Conservation (phyloP, 2,888 invertebrate genomes). For the Tuberolachnus salignus region DNA sequence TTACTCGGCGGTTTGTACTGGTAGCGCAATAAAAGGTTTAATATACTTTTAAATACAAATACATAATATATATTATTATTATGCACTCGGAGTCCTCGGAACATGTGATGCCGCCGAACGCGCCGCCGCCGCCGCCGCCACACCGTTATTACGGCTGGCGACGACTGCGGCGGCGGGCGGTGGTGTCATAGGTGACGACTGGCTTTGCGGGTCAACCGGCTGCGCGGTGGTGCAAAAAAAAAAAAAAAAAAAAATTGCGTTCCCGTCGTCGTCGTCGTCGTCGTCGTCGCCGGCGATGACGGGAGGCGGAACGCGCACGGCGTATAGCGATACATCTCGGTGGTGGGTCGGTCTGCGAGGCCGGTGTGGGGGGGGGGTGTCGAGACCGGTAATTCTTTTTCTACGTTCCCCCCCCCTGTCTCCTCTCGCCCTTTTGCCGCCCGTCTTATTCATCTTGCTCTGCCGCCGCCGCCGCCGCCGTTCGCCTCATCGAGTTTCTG, state of each 20-base stretch:
- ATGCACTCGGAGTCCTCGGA: neutral
- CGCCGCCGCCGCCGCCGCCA: neutral
- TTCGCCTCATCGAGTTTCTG: slow-evolving; percentile 58
- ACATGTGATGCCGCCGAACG: neutral
- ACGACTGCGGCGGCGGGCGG: neutral
- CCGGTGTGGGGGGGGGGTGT: slow-evolving; percentile 5
- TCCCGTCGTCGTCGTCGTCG: neutral
- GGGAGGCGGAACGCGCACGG: slow-evolving; percentile 2
- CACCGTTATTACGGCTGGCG: neutral
- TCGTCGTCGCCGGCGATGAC: too few species aligned
- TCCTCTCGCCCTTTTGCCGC: slow-evolving; percentile 51
- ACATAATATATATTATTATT: too few species aligned
- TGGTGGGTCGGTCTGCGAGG: neutral
- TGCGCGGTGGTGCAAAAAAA: neutral
- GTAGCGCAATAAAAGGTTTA: too few species aligned
- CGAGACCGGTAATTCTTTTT: slow-evolving; percentile 50
- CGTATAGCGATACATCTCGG: slow-evolving; percentile 7
- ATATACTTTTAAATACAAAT: too few species aligned
- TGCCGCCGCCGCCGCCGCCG: slow-evolving; percentile 10
- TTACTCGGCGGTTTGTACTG: too few species aligned
- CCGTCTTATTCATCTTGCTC: slow-evolving; percentile 58
- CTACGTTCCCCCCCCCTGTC: slow-evolving; percentile 9
- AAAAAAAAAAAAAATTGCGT: slow-evolving; percentile 3
- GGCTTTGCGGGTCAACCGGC: slow-evolving; percentile 24
- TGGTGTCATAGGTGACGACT: too few species aligned